phyloP scores from a whole-genome alignment of 1,140 invertebrate species.

The Bombus ignitus region DNA sequence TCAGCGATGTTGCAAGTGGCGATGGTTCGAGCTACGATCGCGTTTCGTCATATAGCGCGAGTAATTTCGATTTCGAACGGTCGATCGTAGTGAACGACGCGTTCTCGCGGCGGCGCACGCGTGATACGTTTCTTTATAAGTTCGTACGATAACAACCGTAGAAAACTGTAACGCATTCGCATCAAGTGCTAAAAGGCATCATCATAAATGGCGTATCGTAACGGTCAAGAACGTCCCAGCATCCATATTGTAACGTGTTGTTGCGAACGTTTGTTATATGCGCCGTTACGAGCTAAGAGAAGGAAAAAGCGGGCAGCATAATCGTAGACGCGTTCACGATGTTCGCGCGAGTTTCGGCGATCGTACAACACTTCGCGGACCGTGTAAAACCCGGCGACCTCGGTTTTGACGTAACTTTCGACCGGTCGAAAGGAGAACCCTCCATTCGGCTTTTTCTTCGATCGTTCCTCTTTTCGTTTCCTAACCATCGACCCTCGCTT shows the following conservation, averaged over 20 bases:
- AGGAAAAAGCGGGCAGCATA: background rate
- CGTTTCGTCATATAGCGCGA: background rate
- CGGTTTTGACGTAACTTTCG: constrained; percentile 49
- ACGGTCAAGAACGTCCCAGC: constrained; percentile 1
- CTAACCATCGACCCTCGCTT: background rate
- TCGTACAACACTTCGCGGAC: background rate
- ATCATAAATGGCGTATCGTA: background rate
- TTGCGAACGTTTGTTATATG: background rate
- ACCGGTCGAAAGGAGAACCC: constrained; percentile 38
- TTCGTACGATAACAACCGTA: too few relatives aligned
- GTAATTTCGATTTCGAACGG: constrained; percentile 11
- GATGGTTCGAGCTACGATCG: background rate
- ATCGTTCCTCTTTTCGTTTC: constrained; percentile 10
- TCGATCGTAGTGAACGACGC: background rate
- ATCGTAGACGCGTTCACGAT: constrained; percentile 26
- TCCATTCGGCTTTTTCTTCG: constrained; percentile 27
- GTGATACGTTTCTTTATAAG: background rate
- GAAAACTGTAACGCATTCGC: background rate
- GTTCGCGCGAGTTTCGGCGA: background rate
- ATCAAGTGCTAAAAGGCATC: background rate
- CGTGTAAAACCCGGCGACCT: constrained; percentile 47
- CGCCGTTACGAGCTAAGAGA: background rate
- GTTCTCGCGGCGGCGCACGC: background rate
- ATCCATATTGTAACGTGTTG: constrained; percentile 28
- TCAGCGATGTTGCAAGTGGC: constrained; percentile 15